These are phyloP conservation scores for Apotomis betuletana DNA, from an alignment of 2,888 invertebrate species.

Conservation along the genomic window DNA sequence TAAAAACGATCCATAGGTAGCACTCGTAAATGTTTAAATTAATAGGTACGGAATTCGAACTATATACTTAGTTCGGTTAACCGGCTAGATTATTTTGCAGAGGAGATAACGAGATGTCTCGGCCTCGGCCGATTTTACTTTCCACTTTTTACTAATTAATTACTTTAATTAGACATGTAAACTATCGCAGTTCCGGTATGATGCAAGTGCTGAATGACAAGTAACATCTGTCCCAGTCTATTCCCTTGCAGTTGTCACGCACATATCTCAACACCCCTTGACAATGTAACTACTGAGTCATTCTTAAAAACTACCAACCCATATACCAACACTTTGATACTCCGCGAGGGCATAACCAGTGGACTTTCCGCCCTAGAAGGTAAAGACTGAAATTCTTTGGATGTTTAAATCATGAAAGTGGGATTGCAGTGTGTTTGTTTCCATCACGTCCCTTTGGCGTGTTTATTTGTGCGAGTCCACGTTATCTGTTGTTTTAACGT, in stretches of 20 bases:
- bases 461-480: constrained; percentile 54
- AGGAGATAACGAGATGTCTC: too few relatives aligned
- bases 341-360: background rate
- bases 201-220: background rate
- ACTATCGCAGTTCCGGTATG: background rate
- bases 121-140: too few relatives aligned
- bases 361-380: background rate
- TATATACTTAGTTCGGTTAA: too few relatives aligned
- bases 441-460: constrained; percentile 53
- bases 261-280: constrained; percentile 40
- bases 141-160: background rate
- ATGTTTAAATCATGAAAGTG: constrained; percentile 9
- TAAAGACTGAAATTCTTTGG: constrained; percentile 12
- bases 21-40: too few relatives aligned
- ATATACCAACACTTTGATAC: constrained; percentile 13
- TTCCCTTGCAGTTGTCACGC: background rate
- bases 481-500: constrained; percentile 54
- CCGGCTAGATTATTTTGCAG: too few relatives aligned
- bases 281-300: constrained; percentile 48
- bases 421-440: constrained; percentile 47
- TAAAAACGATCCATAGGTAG: too few relatives aligned
- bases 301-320: constrained; percentile 42
- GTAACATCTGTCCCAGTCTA: background rate
- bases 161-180: background rate
- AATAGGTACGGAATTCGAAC: too few relatives aligned